Evolutionary conservation across 2,797 vertebrate genomes (phyloP), one percentile per base, ranked within the genome.

Genomic region (Acestrorhynchus altus): DNA sequence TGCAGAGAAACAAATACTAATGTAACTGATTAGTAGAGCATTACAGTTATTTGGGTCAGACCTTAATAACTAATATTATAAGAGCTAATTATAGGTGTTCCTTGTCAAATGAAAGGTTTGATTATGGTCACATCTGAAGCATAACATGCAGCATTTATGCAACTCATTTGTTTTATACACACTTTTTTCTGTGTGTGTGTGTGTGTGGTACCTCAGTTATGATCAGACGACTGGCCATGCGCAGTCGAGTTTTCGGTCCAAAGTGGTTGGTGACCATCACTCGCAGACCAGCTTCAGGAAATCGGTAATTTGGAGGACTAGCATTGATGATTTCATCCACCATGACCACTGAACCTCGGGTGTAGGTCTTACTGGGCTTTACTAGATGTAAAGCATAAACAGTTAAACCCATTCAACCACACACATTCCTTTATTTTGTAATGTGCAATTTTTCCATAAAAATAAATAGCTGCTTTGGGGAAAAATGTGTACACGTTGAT

Each of bases 231-330:
- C 98, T 99, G 61, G 98, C 98, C 98, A 99, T 99, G 39, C 98
- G 94, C 78, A 99, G 94, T 0, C 98, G 94, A 22, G 98, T 99
- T 88, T 97, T 96, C 61, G 98, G 97, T 75, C 96, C 96, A 71
- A 99, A 99, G 68, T 98, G 98, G 82, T 96, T 97, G 52, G 98
- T 99, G 85, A 99, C 96, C 98, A 99, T 99, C 68, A 99, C 87
- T 18, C 98, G 94, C 16, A 99, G 90, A 4, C 98, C 97, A 0
- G 97, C 97, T 84, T 99, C 98, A 0, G 98, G 97, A 77, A 99
- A 98, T 20, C 93, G 93, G 87, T 95, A 97, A 82, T 98, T 98
- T 16, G 96, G 94, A 0, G 97, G 96, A 75, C 95, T 97, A 89
- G 94, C 95, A 75, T 95, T 95, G 85, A 98, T 95, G 82, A 98